Percentiles rank a stretch among this genome's conserved stretches.
These are phyloP conservation scores for Stenopsyche tienmushanensis DNA, from an alignment of 1,140 invertebrate species.

Conservation along the genomic window DNA sequence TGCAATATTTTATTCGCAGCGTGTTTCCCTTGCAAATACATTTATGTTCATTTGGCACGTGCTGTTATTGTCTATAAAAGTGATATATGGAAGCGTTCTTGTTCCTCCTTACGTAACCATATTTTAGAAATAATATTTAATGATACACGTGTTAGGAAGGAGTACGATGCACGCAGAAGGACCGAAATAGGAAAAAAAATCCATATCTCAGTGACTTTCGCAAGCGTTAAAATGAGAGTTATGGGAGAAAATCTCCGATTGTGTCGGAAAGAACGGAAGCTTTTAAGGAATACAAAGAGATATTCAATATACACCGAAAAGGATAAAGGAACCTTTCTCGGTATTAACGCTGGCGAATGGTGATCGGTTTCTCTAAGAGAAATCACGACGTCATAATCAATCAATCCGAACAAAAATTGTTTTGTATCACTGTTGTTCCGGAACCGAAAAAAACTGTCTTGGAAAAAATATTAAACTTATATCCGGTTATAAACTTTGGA, in stretches of 20 bases:
- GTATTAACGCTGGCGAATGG: no score
- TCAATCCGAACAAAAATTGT: no score
- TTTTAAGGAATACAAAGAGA: constrained; percentile 11
- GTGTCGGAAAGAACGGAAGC: constrained; percentile 12
- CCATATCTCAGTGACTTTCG: constrained; percentile 1
- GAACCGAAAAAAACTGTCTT: no score
- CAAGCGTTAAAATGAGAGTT: constrained; percentile 14
- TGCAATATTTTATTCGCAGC: no score
- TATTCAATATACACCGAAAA: constrained; percentile 8
- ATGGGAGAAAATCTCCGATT: constrained; percentile 11
- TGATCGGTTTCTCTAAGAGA: no score
- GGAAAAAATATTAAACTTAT: no score
- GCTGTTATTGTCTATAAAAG: neutral
- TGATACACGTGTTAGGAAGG: neutral
- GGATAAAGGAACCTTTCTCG: neutral
- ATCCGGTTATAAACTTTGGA: no score
- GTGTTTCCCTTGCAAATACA: no score
- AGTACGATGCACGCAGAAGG: neutral
- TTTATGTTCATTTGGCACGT: neutral
- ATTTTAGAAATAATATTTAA: neutral
- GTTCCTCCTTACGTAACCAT: neutral
- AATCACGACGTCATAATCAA: no score
- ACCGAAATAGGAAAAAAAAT: no score
- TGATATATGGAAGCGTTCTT: neutral
- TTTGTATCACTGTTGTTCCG: no score